Conservation (phyloP, 2,888 invertebrate species). For the Strigamia transsilvanica region DNA sequence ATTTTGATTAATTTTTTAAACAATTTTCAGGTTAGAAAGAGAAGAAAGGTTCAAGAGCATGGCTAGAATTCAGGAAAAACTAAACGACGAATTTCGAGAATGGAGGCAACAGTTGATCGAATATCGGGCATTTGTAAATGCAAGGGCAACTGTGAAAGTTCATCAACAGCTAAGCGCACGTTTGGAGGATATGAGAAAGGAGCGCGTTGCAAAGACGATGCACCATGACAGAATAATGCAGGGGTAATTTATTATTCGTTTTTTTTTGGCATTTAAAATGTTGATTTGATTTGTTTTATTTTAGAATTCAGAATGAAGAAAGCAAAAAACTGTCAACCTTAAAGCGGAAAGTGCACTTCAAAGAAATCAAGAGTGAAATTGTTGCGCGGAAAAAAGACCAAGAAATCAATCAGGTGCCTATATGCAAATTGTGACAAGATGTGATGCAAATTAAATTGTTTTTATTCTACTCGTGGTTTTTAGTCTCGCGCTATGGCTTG, state of each 20-base stretch:
- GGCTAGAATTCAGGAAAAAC: slow-evolving; percentile 1
- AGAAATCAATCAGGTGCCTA: slow-evolving; percentile 52
- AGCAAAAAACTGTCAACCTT: slow-evolving; percentile 39
- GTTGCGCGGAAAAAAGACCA: slow-evolving; percentile 52
- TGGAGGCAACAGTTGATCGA: slow-evolving; percentile 44
- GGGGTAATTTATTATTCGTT: slow-evolving; percentile 7
- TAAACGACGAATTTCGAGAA: slow-evolving; percentile 24
- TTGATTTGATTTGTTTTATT: slow-evolving; percentile 9
- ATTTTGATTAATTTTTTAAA: not conserved
- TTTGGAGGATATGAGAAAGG: slow-evolving; percentile 48
- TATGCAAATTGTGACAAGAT: not conserved
- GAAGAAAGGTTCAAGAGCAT: slow-evolving; percentile 33
- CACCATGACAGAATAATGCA: slow-evolving; percentile 53
- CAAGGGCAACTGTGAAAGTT: not conserved
- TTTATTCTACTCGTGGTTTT: slow-evolving; percentile 7
- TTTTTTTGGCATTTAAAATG: not conserved
- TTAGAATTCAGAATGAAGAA: slow-evolving; percentile 54
- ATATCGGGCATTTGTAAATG: slow-evolving; percentile 46
- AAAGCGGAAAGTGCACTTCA: slow-evolving; percentile 48
- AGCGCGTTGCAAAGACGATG: slow-evolving; percentile 34
- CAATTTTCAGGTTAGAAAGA: slow-evolving; percentile 5
- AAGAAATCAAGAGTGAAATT: slow-evolving; percentile 52
- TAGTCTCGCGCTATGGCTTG: slow-evolving; percentile 53
- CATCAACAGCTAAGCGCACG: not conserved
- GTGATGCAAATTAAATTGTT: not conserved